phyloP scores from a whole-genome alignment of 1,140 invertebrate species.

The Heliconius himera region DNA sequence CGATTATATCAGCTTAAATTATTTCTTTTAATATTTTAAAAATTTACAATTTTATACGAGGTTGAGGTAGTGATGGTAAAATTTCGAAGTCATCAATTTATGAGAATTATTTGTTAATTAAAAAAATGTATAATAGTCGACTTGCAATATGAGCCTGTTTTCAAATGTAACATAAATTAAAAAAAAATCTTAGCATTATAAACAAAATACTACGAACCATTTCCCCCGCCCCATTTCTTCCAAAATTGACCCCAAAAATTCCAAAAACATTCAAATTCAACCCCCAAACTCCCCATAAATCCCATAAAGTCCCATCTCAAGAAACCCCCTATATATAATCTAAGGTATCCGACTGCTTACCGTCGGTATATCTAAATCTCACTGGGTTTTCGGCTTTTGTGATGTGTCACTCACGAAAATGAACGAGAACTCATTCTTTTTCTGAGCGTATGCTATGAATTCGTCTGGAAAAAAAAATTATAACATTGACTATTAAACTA shows the following conservation, averaged over 20 bases:
- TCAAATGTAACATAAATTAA: too few species aligned
- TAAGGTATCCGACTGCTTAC: conserved; percentile 56
- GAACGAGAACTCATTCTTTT: conserved; percentile 77
- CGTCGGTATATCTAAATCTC: conserved; percentile 63
- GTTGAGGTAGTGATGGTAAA: conserved; percentile 7
- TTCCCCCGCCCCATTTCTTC: background rate
- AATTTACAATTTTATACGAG: background rate
- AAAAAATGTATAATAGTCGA: background rate
- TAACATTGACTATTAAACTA: background rate
- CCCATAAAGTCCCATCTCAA: background rate
- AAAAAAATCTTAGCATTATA: background rate
- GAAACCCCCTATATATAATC: conserved; percentile 21
- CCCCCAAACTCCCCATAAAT: background rate
- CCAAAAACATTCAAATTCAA: background rate
- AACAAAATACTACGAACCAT: background rate
- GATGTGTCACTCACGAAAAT: conserved; percentile 69
- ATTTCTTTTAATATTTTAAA: background rate
- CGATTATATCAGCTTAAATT: background rate
- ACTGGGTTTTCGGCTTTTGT: conserved; percentile 71
- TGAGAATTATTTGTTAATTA: background rate
- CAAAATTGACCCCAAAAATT: background rate
- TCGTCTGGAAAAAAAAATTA: conserved; percentile 73
- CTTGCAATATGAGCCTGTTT: too few species aligned
- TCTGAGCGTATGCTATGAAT: conserved; percentile 78
- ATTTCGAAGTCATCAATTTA: background rate